Evolutionary conservation across 2,888 invertebrate genomes (phyloP), one percentile per base, ranked within the genome.

Genomic region (Stomorhina lunata): DNA sequence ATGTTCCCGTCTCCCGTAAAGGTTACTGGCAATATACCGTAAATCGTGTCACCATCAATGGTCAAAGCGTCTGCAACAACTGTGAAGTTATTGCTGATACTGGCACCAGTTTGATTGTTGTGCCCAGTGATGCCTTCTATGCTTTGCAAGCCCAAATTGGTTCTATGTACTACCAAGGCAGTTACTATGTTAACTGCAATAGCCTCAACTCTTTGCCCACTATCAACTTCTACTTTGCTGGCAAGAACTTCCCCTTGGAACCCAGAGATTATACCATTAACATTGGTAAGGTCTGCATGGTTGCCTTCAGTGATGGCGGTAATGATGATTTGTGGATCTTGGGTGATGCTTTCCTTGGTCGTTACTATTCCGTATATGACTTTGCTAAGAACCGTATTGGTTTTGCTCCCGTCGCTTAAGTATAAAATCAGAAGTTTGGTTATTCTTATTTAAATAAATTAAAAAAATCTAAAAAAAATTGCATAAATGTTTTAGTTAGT

Each of bases 11-110:
- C 0, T 93, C 94, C 85, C 93, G 93, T 84, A 93, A 96, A 92
- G 95, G 95, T 79, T 99, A 99, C 92, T 99, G 99, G 99, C 98
- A 99, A 93, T 97, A 99, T 92, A 92, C 92, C 87, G 95, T 99
- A 95, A 96, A 97, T 89, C 91, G 91, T 34, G 91, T 95, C 15
- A 63, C 86, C 57, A 90, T 95, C 79, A 92, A 91, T 48, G 92
- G 92, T 0, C 87, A 91, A 17, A 85, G 88, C 12, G 93, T 95
- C 90, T 97, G 97, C 89, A 85, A 89, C 0, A 89, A 93, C 86
- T 99, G 98, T 90, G 93, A 97, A 91, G 99, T 97, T 2, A 97
- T 98, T 90, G 98, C 97, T 50, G 97, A 98, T 92, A 97, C 98
- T 59, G 98, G 98, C 87, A 99, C 99, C 85, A 98, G 98, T 71